Evolutionary conservation across 2,888 invertebrate genomes (phyloP).

Genomic region (Trissolcus brochymenae): DNA sequence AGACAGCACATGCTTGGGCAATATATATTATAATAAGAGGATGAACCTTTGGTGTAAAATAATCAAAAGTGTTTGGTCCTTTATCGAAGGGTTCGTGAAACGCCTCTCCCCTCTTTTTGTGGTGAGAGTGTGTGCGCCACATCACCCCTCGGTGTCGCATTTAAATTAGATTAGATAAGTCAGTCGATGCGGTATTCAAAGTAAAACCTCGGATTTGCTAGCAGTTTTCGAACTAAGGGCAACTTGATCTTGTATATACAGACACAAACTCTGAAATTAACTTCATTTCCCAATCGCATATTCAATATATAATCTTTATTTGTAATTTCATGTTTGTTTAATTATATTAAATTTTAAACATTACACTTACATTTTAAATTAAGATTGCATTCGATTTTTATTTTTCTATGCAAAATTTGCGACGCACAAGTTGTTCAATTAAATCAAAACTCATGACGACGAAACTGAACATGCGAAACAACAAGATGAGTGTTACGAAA

Average conservation of each 20-base stretch:
- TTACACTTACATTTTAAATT: no score
- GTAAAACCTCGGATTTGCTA: constrained; percentile 71
- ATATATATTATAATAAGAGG: constrained; percentile 39
- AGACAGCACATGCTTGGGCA: neutral
- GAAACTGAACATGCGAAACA: no score
- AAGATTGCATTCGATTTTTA: no score
- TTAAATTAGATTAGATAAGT: constrained; percentile 76
- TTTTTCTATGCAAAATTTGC: no score
- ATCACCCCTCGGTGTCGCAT: constrained; percentile 63
- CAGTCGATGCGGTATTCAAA: constrained; percentile 74
- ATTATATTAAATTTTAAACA: no score
- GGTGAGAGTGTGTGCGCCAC: constrained; percentile 18
- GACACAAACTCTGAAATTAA: constrained; percentile 42
- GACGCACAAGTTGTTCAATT: no score
- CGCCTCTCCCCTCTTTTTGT: constrained; percentile 6
- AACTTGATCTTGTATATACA: constrained; percentile 31
- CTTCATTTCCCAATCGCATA: neutral
- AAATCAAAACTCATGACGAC: no score
- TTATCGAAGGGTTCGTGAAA: constrained; percentile 25
- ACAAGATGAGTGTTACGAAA: no score
- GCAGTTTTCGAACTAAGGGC: constrained; percentile 22
- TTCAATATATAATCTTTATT: no score
- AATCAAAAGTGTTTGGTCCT: constrained; percentile 34
- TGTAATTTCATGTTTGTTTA: no score
- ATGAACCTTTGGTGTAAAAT: constrained; percentile 35